Base-by-base conservation (phyloP, 2,797 vertebrate species). In the Falco biarmicus region DNA sequence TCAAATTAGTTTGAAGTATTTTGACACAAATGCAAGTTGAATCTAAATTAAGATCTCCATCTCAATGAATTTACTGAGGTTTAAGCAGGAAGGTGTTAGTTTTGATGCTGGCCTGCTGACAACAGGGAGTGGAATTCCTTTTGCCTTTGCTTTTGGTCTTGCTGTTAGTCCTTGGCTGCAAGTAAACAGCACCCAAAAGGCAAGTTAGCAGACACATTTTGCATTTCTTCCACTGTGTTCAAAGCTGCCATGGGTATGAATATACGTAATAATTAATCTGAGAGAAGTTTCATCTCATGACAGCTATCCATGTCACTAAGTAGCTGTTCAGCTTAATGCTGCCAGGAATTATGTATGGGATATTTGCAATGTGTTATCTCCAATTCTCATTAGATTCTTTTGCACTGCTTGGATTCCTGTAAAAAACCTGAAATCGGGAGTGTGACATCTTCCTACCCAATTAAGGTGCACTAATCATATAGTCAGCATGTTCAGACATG, bases 1-100 rank as follows among this genome's bases (percentile, higher is more conserved):
- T 94, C 95, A 80, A 89, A 90, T 81, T 81, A 87, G 56, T 78
- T 73, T 76, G 78, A 84, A 93, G 43, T 92, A 93, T 93, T 93
- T 92, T 88, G 69, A 93, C 90, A 77, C 51, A 95, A 94, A 76
- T 84, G 59, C 51, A 32, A 91, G 56, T 68, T 91, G 66, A 89
- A 71, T 83, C 60, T 91, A 83, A 93, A 84, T 37, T 10, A 91
- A 54, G n/a, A 59, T 76, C 79, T 88, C 70, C 78, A 64, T 77
- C 87, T 87, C 91, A 59, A 7, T 63, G 19, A 63, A 64, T 84
- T 88, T 80, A 45, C 39, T 51, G 83, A 84, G 50, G 34, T 71
- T 81, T 82, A 60, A 64, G 73, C 53, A 77, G 77, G 89, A 69
- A 34, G 63, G 70, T 69, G 37, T 78, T 81, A 31, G 48, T 41